A percentile compares a stretch with the other conserved stretches of the same genome.
Conservation (phyloP, 2,888 invertebrate genomes). For the Therioaphis trifolii region DNA sequence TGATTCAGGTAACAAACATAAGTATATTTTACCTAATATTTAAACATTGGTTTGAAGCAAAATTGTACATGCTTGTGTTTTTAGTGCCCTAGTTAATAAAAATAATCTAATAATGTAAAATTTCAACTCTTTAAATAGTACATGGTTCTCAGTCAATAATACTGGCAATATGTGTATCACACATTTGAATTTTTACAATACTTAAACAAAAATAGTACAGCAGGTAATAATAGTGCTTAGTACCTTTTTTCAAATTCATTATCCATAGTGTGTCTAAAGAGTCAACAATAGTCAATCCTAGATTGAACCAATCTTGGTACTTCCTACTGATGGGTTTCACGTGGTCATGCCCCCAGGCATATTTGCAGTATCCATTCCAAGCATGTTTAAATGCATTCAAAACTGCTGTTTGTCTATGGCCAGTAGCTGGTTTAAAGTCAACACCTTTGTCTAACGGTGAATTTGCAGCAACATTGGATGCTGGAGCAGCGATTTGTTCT, state of each 20-base stretch:
- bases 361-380: conserved; percentile 92
- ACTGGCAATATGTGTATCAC: too few relatives aligned
- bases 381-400: conserved; percentile 91
- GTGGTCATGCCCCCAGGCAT: conserved; percentile 98
- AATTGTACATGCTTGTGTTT: too few relatives aligned
- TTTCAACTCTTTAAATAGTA: too few relatives aligned
- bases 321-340: conserved; percentile 88
- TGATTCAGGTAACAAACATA: too few relatives aligned
- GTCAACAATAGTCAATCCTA: conserved; percentile 96
- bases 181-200: too few relatives aligned
- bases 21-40: too few relatives aligned
- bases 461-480: background rate
- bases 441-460: conserved; percentile 1
- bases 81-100: too few relatives aligned
- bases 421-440: conserved; percentile 15
- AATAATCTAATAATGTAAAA: too few relatives aligned
- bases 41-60: too few relatives aligned
- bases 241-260: conserved; percentile 92
- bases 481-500: conserved; percentile 44
- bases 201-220: too few relatives aligned
- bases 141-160: too few relatives aligned
- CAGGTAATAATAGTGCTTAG: too few relatives aligned
- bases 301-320: conserved; percentile 92
- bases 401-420: conserved; percentile 80
- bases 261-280: conserved; percentile 95